Percentiles rank a stretch among this genome's conserved stretches.
phyloP scores from a whole-genome alignment of 2,888 invertebrate genomes.

The Elysia crispata region DNA sequence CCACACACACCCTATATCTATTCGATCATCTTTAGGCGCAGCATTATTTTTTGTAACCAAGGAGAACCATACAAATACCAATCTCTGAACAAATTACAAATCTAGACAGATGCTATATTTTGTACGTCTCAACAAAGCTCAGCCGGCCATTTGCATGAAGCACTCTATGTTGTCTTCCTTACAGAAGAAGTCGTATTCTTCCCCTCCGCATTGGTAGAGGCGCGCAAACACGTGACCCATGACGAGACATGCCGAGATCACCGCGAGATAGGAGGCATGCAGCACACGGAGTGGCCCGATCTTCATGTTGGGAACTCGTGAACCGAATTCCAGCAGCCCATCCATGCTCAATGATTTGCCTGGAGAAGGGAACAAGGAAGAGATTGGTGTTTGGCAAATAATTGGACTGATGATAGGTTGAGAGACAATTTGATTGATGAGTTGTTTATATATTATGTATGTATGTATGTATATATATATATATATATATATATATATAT shows the following conservation, averaged over 20 bases:
- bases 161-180: constrained; percentile 35
- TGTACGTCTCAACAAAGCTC: no score
- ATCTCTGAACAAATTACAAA: no score
- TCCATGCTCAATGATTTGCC: constrained; percentile 20
- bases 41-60: no score
- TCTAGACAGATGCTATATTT: no score
- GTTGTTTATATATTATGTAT: no score
- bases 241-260: neutral
- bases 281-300: constrained; percentile 32
- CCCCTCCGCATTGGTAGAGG: constrained; percentile 40
- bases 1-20: no score
- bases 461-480: no score
- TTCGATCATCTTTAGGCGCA: no score
- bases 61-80: no score
- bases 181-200: constrained; percentile 43
- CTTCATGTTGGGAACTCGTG: constrained; percentile 30
- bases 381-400: neutral
- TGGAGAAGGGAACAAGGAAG: neutral
- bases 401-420: neutral
- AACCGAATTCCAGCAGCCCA: neutral
- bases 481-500: no score
- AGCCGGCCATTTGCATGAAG: neutral
- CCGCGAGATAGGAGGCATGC: constrained; percentile 9
- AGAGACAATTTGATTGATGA: no score
- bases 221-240: constrained; percentile 25